Conservation (phyloP, 2,113 vertebrate species). For the Callithrix jacchus region DNA sequence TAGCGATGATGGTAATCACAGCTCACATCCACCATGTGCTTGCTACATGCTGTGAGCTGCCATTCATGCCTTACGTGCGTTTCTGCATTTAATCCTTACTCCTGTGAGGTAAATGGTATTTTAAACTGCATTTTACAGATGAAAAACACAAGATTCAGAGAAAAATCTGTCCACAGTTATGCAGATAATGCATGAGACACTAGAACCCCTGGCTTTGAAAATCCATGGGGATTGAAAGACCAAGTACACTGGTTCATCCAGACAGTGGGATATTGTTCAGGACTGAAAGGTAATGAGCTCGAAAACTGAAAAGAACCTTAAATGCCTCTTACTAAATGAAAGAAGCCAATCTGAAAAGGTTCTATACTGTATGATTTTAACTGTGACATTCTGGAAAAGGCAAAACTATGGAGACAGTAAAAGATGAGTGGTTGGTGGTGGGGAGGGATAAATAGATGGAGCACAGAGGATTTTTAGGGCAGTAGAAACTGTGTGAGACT, state of each 20-base stretch:
- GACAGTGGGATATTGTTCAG: neutral
- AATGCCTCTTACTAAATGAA: neutral
- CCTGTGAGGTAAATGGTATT: neutral
- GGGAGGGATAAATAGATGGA: too few species aligned
- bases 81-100: accelerated
- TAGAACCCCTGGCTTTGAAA: neutral
- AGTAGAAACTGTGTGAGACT: neutral
- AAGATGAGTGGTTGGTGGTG: neutral
- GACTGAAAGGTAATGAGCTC: neutral
- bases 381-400: neutral
- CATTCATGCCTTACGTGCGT: accelerated
- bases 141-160: neutral
- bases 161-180: neutral
- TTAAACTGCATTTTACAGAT: neutral
- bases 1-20: accelerated
- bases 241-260: neutral
- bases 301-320: neutral
- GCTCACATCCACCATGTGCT: accelerated
- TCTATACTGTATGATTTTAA: accelerated
- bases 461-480: neutral
- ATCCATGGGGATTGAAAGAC: neutral
- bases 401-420: neutral
- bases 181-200: neutral
- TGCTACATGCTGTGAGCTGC: neutral
- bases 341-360: neutral